Percentiles rank a stretch among this genome's conserved stretches.
phyloP scores from a whole-genome alignment of 2,113 vertebrate genomes.

The Bothrops jararaca region DNA sequence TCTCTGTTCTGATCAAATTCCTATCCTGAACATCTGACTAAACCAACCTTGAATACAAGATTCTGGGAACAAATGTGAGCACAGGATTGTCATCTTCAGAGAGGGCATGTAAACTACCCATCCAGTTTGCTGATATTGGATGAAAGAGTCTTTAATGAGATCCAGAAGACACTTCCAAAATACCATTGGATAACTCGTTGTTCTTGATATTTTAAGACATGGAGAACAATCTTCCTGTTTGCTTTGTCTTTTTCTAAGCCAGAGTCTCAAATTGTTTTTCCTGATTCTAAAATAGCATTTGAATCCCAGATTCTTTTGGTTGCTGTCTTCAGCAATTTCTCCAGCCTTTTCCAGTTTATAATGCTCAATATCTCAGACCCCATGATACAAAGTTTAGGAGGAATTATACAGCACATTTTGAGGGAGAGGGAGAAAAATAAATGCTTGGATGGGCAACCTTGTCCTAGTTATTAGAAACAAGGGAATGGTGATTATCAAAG shows the following conservation, averaged over 20 bases:
- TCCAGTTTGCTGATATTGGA: neutral
- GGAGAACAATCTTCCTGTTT: neutral
- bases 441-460: neutral
- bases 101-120: neutral
- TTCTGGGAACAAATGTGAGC: neutral
- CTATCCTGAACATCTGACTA: neutral
- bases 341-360: neutral
- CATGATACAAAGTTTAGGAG: neutral
- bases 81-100: neutral
- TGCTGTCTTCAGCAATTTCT: neutral
- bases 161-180: neutral
- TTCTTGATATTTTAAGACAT: neutral
- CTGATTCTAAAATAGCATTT: neutral
- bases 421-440: neutral
- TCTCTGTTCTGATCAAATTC: neutral
- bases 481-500: neutral
- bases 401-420: neutral
- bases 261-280: neutral
- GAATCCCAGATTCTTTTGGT: neutral
- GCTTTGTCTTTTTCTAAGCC: neutral
- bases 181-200: neutral
- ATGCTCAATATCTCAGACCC: neutral
- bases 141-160: neutral
- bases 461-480: neutral
- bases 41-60: neutral